Percentiles rank a stretch among this genome's conserved stretches.
These are phyloP conservation scores for Lobophora halterata DNA, from an alignment of 2,888 invertebrate species.

Conservation along the genomic window DNA sequence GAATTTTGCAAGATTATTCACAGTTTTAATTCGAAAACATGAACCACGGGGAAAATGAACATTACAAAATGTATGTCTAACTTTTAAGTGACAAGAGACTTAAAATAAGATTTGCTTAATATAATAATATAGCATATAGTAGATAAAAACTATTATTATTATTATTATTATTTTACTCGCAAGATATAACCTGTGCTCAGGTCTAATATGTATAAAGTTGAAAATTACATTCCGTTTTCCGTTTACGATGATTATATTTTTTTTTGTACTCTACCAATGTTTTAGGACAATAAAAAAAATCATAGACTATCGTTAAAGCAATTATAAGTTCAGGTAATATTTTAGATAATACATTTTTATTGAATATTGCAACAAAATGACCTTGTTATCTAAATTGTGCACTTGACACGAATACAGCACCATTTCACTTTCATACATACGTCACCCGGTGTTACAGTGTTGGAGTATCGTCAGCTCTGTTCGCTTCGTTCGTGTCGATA, in stretches of 20 bases:
- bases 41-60: neutral
- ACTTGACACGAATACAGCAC: conserved; percentile 79
- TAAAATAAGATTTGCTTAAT: too few species aligned
- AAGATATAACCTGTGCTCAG: too few species aligned
- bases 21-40: conserved; percentile 4
- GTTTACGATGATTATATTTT: too few species aligned
- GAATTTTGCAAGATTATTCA: conserved; percentile 15
- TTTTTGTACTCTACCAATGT: too few species aligned
- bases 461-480: conserved; percentile 40
- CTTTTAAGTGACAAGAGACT: too few species aligned
- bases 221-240: too few species aligned
- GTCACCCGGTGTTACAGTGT: conserved; percentile 51
- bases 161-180: too few species aligned
- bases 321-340: conserved; percentile 14
- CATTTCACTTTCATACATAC: conserved; percentile 78
- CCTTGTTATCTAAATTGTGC: conserved; percentile 80
- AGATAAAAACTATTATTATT: too few species aligned
- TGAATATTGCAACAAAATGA: conserved; percentile 70
- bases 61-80: neutral
- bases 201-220: too few species aligned
- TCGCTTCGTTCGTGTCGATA: conserved; percentile 33
- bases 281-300: neutral
- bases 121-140: too few species aligned
- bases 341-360: conserved; percentile 42
- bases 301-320: conserved; percentile 1